A percentile compares a stretch with the other conserved stretches of the same genome.
These are phyloP conservation scores for Penaeus japonicus DNA, from an alignment of 1,140 invertebrate genomes.

Conservation along the genomic window DNA sequence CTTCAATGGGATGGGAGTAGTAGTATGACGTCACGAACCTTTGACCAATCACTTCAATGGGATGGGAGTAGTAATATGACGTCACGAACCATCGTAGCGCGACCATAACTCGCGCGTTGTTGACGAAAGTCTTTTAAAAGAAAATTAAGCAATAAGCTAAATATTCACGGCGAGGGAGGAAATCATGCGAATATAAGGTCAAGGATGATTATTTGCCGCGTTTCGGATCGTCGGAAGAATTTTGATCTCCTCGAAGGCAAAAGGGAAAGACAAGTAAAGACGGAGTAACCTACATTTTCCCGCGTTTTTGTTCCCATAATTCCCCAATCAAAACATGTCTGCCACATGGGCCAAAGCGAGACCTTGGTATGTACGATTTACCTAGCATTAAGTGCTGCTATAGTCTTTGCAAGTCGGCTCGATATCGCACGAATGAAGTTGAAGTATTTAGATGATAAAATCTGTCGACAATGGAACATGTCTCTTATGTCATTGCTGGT, in stretches of 20 bases:
- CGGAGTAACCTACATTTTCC: constrained; percentile 57
- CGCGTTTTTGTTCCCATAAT: constrained; percentile 56
- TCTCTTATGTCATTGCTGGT: constrained; percentile 7
- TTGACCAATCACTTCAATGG: constrained; percentile 47
- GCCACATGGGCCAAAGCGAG: constrained; percentile 50
- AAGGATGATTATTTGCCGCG: background rate
- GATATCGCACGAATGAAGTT: background rate
- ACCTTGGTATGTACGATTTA: constrained; percentile 37
- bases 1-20: too few species aligned
- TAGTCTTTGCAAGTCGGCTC: background rate
- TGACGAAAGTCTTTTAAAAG: constrained; percentile 21
- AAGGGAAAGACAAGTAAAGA: constrained; percentile 13
- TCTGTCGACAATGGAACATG: background rate
- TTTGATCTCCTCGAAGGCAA: background rate
- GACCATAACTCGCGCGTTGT: background rate
- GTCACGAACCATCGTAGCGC: constrained; percentile 36
- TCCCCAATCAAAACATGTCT: constrained; percentile 56
- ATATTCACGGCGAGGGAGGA: background rate
- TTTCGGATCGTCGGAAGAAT: background rate
- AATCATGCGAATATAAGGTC: background rate
- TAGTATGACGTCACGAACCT: too few species aligned
- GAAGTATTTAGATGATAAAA: background rate
- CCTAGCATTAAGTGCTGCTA: background rate
- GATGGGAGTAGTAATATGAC: constrained; percentile 45
- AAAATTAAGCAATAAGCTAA: background rate